These are phyloP conservation scores for Pipistrellus pygmaeus DNA, from an alignment of 2,797 vertebrate species.

Conservation along the genomic window DNA sequence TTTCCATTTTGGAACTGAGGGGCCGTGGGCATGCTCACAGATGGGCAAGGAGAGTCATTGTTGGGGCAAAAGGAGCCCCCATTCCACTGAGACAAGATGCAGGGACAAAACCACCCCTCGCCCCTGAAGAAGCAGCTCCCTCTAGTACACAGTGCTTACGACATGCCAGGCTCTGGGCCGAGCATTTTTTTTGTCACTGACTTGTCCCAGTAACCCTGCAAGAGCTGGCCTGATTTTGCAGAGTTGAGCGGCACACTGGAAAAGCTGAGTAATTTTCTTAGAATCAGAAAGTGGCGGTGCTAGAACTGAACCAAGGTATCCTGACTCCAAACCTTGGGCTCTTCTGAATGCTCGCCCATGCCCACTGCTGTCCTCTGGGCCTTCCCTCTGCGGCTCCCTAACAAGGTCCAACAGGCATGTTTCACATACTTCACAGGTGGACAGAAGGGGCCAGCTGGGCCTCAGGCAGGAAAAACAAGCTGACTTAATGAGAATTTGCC, in stretches of 20 bases:
- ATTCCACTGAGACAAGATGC: not conserved
- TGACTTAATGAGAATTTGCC: not conserved
- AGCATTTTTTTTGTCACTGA: not conserved
- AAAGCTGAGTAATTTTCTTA: not conserved
- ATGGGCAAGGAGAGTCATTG: not conserved
- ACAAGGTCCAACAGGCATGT: not conserved
- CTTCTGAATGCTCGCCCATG: rapidly evolving
- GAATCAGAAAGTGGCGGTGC: not conserved
- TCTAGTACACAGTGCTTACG: not conserved
- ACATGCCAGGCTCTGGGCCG: not conserved
- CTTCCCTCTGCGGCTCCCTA: not conserved
- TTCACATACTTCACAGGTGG: not conserved
- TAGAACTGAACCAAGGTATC: not conserved
- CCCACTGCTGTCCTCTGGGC: too few species aligned
- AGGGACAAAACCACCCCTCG: not conserved
- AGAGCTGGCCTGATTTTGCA: not conserved
- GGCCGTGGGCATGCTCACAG: not conserved
- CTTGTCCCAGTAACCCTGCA: not conserved
- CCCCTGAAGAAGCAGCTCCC: not conserved
- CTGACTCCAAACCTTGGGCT: not conserved
- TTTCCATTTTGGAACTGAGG: not conserved
- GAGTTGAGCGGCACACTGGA: not conserved
- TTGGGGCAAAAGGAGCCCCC: not conserved
- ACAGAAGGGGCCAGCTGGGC: not conserved
- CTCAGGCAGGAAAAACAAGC: not conserved